These are phyloP conservation scores for Alouatta palliata DNA, from an alignment of 2,113 vertebrate species.

Conservation along the genomic window DNA sequence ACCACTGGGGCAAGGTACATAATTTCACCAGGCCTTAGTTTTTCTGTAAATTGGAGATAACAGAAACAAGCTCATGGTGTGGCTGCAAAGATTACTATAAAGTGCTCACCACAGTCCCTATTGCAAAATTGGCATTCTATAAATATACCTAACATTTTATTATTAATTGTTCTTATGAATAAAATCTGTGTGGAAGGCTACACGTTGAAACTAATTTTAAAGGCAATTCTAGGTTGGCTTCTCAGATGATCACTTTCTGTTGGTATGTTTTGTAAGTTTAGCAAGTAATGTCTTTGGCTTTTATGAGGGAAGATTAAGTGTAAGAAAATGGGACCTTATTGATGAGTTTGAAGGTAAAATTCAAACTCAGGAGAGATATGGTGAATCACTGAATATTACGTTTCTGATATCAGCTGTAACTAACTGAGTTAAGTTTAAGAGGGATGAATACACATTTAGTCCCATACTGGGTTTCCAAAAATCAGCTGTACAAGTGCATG, in stretches of 20 bases:
- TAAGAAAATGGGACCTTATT: neutral
- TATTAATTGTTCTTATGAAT: neutral
- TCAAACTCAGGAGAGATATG: constrained; percentile 6
- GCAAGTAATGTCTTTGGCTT: neutral
- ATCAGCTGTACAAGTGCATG: neutral
- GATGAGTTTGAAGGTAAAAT: neutral
- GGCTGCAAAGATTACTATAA: neutral
- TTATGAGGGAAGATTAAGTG: neutral
- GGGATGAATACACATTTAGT: neutral
- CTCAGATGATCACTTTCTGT: neutral
- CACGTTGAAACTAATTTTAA: constrained; percentile 38
- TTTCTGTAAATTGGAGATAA: neutral
- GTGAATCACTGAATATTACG: neutral
- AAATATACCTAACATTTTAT: neutral
- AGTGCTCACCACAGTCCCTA: neutral
- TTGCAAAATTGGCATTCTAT: neutral
- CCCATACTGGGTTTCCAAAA: neutral
- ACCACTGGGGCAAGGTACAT: neutral
- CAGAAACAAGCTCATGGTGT: neutral
- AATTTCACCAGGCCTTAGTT: constrained; percentile 2
- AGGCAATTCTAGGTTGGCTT: neutral
- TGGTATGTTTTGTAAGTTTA: neutral
- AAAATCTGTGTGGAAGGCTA: neutral
- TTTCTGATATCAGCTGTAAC: neutral
- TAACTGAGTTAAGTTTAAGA: constrained; percentile 5